phyloP scores from a whole-genome alignment of 1,140 invertebrate species.

The Trinorchestia longiramus region DNA sequence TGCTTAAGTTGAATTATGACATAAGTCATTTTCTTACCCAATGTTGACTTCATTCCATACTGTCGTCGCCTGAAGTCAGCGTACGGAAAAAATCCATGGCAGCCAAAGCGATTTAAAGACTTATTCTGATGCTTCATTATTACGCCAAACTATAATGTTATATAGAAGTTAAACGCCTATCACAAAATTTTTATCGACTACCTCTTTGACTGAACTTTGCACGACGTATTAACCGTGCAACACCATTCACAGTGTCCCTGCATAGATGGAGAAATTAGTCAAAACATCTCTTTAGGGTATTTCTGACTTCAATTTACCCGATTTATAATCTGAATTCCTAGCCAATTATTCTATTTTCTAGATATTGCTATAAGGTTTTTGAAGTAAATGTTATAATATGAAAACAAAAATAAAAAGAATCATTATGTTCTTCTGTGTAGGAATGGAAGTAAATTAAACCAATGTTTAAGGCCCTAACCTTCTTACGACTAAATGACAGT shows the following conservation, averaged over 20 bases:
- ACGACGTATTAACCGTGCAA: not conserved
- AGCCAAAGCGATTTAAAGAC: not conserved
- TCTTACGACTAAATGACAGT: not conserved
- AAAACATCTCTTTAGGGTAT: not conserved
- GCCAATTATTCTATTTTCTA: not conserved
- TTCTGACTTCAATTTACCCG: not conserved
- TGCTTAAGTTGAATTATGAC: not conserved
- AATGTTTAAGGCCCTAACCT: not conserved
- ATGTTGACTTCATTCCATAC: not conserved
- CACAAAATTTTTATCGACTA: not conserved
- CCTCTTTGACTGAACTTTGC: not conserved
- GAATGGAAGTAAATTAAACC: not conserved
- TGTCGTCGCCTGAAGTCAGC: constrained; percentile 25
- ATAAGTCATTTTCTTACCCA: not conserved
- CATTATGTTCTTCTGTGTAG: not conserved
- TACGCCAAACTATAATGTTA: not conserved
- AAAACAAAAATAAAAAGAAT: not conserved
- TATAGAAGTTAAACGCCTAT: not conserved
- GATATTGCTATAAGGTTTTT: not conserved
- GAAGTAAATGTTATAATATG: not conserved
- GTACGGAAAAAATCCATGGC: not conserved
- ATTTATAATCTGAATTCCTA: not conserved
- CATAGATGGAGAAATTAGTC: not conserved
- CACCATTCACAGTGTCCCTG: not conserved
- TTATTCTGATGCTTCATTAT: constrained; percentile 16